Base-by-base conservation (phyloP, 2,888 invertebrate genomes). In the Chloroclysta siterata region DNA sequence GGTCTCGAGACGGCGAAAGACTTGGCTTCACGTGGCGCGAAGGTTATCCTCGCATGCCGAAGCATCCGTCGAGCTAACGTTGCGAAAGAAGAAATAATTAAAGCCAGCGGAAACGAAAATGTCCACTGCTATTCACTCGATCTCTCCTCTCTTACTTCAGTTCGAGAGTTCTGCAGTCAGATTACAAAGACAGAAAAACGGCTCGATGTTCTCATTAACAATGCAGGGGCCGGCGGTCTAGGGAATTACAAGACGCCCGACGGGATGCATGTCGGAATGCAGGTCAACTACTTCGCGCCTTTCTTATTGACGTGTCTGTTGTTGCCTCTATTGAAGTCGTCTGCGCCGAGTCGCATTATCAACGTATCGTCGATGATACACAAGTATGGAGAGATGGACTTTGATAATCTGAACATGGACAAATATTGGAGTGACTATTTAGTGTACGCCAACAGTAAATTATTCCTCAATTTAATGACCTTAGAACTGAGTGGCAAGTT, bases 261-360 rank as follows among this genome's bases (percentile, higher is more conserved):
- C 75, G 95, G 95, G 4, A 87, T 96, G 62, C 95, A 96, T 72
- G 80, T 93, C n/a, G 94, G 94, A 62, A 95, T 96, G 94, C 96
- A 96, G 77, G 94, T 95, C 53, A 96, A 97, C 81, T 95, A 95
- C 82, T 95, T 95, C 77, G 95, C 95, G 13, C 95, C 95, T 0
- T 97, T 96, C 80, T 88, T 97, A 58, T 87, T 97, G 57, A 96
- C 96, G 2, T 95, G 95, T 75, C 87, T 96, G 14, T 74, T 94
- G 69, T 57, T 91, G 14, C 90, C 92, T 6, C 69, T 90, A 22
- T 69, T 96, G 15, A 95, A 95, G 83, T 75, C 81, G n/a, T 94
- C 94, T 2, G 90, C 93, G 0, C 94, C 94, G 7, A 94, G 95
- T 64, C 93, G 95, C 65, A 94, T 96, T 53, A 79, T 96, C 10